phyloP scores from a whole-genome alignment of 30 jellyfish, hydroid and myxozoan genomes.

The Catostylus mosaicus region DNA sequence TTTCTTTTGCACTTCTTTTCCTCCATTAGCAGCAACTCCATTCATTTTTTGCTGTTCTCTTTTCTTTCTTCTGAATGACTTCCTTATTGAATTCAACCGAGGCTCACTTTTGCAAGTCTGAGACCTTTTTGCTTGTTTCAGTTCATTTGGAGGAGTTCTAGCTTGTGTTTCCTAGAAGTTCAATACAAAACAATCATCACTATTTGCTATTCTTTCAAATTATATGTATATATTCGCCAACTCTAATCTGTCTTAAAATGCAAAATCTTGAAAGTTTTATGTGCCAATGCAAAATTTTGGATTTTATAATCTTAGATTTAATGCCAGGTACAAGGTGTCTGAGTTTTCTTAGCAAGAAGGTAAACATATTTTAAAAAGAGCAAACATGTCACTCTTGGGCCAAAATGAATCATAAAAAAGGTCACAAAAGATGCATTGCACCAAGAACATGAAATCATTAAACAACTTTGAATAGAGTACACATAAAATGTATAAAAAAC shows the following conservation, averaged over 20 bases:
- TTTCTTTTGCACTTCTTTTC: conserved; percentile 8
- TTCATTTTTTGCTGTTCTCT: conserved; percentile 50
- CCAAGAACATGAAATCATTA: too few relatives aligned
- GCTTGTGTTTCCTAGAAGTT: not conserved
- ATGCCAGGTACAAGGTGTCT: not conserved
- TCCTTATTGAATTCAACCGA: conserved; percentile 70
- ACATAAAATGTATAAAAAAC: too few relatives aligned
- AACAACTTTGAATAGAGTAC: too few relatives aligned
- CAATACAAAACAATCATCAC: not conserved
- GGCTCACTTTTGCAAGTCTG: conserved; percentile 71
- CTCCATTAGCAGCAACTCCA: not conserved
- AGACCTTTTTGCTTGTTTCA: conserved; percentile 21
- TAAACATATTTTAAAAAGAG: too few relatives aligned
- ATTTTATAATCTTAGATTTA: not conserved
- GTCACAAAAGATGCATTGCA: too few relatives aligned
- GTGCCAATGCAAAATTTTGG: not conserved
- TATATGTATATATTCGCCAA: too few relatives aligned
- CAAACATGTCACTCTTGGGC: too few relatives aligned
- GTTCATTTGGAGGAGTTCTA: conserved; percentile 27
- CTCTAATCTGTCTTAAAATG: not conserved
- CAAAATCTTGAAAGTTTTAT: too few relatives aligned
- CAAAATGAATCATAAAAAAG: too few relatives aligned
- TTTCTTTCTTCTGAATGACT: conserved; percentile 65
- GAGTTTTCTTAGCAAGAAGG: not conserved
- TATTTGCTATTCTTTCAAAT: too few relatives aligned